These are phyloP conservation scores for Parambassis ranga DNA, from an alignment of 2,797 vertebrate species.

Conservation along the genomic window DNA sequence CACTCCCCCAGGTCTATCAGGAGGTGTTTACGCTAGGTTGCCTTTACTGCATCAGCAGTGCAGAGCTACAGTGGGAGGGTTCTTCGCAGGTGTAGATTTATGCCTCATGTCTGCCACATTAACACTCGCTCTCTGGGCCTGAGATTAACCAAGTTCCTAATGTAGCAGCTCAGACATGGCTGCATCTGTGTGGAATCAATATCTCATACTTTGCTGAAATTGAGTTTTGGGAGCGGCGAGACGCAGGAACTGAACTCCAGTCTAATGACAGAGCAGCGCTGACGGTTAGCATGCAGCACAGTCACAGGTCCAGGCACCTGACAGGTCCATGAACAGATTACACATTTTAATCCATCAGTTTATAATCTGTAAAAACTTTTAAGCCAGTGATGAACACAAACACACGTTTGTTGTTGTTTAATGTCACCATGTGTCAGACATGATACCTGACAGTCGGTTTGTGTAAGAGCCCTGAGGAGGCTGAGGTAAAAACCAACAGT, in stretches of 20 bases:
- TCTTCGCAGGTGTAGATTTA: constrained; percentile 68
- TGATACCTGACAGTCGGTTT: no score
- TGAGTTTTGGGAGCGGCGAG: constrained; percentile 58
- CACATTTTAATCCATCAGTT: no score
- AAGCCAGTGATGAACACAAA: no score
- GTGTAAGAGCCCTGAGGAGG: no score
- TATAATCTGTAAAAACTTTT: no score
- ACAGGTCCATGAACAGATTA: no score
- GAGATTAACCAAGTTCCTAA: constrained; percentile 72
- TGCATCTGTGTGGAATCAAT: constrained; percentile 74
- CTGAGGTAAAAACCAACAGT: no score
- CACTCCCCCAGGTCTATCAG: constrained; percentile 60
- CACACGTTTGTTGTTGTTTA: no score
- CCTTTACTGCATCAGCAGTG: constrained; percentile 68
- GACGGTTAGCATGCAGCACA: no score
- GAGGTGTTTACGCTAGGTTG: constrained; percentile 67
- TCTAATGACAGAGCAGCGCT: no score
- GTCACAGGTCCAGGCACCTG: no score
- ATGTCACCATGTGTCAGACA: no score
- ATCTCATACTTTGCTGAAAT: constrained; percentile 76
- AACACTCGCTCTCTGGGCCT: constrained; percentile 49
- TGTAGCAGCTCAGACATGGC: constrained; percentile 71
- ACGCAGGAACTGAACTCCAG: constrained; percentile 19
- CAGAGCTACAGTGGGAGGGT: constrained; percentile 43
- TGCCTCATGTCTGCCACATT: constrained; percentile 37